These are phyloP conservation scores for Drosophila demipolita DNA, from an alignment of 2,888 invertebrate species.

Conservation along the genomic window DNA sequence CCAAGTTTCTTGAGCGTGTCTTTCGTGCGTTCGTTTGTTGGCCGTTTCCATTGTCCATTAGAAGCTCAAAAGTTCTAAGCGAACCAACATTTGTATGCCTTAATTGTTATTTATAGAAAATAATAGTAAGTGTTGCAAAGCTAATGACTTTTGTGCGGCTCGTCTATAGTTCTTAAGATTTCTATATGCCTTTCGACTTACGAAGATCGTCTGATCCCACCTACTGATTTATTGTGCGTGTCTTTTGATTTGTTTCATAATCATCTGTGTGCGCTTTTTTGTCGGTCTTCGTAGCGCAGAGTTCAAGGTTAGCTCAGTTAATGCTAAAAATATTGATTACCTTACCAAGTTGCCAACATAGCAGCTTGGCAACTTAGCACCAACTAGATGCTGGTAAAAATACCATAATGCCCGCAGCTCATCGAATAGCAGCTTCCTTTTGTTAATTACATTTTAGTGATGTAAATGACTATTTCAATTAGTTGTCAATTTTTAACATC, in stretches of 20 bases:
- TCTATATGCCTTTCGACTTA: constrained; percentile 30
- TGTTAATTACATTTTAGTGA: constrained; percentile 75
- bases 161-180: constrained; percentile 21
- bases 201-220: constrained; percentile 45
- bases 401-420: constrained; percentile 34
- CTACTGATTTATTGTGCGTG: constrained; percentile 64
- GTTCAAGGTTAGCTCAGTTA: constrained; percentile 65
- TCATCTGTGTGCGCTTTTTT: constrained; percentile 19
- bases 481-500: constrained; percentile 45
- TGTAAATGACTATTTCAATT: constrained; percentile 76
- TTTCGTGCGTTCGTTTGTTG: constrained; percentile 12
- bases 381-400: constrained; percentile 15
- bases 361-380: constrained; percentile 11
- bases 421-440: constrained; percentile 30
- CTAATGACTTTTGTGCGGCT: constrained; percentile 66
- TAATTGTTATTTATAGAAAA: constrained; percentile 80
- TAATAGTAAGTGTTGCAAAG: constrained; percentile 75
- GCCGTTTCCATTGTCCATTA: constrained; percentile 43
- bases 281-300: constrained; percentile 19
- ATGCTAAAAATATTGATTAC: constrained; percentile 75
- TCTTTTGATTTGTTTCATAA: constrained; percentile 57
- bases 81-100: constrained; percentile 62
- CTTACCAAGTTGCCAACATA: constrained; percentile 26
- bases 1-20: constrained; percentile 50
- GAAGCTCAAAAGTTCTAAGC: constrained; percentile 33